Evolutionary conservation across 2,113 vertebrate genomes (phyloP).

Genomic region (Xiphophorus hellerii): DNA sequence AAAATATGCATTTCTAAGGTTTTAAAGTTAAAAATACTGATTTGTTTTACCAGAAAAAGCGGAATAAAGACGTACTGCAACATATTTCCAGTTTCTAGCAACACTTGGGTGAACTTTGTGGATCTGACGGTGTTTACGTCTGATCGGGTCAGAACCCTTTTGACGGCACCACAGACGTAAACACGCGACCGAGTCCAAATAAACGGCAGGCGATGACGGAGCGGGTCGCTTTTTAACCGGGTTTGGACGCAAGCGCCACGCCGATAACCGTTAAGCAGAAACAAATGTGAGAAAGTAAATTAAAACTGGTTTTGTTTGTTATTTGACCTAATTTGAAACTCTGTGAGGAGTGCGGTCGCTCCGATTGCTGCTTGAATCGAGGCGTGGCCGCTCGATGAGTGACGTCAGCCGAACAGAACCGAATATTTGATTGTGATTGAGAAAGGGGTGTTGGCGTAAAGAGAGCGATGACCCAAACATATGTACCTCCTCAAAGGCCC

Average conservation of each 20-base stretch:
- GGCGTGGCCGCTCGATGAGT: slow-evolving; percentile 20
- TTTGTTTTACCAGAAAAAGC: no score
- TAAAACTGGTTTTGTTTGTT: slow-evolving; percentile 6
- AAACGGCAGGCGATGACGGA: slow-evolving; percentile 10
- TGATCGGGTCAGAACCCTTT: slow-evolving; percentile 2
- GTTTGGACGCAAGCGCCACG: slow-evolving; percentile 7
- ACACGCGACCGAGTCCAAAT: slow-evolving; percentile 3
- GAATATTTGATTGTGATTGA: slow-evolving; percentile 54
- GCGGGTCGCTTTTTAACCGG: slow-evolving; percentile 16
- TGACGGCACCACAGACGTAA: slow-evolving; percentile 1
- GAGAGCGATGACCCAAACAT: slow-evolving; percentile 53
- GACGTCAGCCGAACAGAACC: no score
- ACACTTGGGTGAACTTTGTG: no score
- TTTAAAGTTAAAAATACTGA: no score
- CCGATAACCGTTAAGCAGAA: slow-evolving; percentile 22
- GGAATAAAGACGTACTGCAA: no score
- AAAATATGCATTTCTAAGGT: no score
- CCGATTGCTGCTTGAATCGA: slow-evolving; percentile 46
- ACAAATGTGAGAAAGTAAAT: slow-evolving; percentile 20
- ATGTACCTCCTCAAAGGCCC: slow-evolving; percentile 53
- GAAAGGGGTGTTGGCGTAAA: slow-evolving; percentile 41
- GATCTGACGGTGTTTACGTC: neutral
- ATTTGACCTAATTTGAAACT: neutral
- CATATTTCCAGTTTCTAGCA: no score
- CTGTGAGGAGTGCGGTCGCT: neutral